Percentiles rank a stretch among this genome's conserved stretches.
Conservation (phyloP, 2,113 vertebrate genomes). For the Shinisaurus crocodilurus region DNA sequence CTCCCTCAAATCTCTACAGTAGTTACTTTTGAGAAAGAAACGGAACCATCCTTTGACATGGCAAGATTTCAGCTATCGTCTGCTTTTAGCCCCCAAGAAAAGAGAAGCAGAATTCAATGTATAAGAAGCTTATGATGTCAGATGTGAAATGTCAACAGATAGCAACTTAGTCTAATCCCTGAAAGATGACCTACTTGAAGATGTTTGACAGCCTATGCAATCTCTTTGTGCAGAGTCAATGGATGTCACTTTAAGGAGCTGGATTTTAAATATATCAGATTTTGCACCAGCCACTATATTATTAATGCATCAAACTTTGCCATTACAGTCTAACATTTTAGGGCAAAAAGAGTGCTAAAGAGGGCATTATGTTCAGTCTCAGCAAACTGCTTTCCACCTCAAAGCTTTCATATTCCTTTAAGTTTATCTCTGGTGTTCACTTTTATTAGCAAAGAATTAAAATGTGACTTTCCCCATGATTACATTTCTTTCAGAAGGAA, state of each 20-base stretch:
- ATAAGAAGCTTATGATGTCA: slow-evolving; percentile 73
- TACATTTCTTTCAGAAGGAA: slow-evolving; percentile 22
- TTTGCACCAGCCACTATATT: slow-evolving; percentile 44
- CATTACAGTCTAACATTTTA: slow-evolving; percentile 34
- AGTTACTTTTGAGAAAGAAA: slow-evolving; percentile 18
- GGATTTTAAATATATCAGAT: slow-evolving; percentile 50
- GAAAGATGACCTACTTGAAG: slow-evolving; percentile 74
- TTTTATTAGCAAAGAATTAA: slow-evolving; percentile 40
- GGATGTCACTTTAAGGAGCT: slow-evolving; percentile 41
- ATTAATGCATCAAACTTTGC: slow-evolving; percentile 39
- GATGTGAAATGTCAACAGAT: slow-evolving; percentile 68
- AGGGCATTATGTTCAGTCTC: slow-evolving; percentile 7
- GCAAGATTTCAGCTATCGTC: slow-evolving; percentile 39
- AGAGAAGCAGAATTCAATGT: slow-evolving; percentile 50
- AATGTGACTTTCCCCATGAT: slow-evolving; percentile 37
- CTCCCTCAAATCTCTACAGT: slow-evolving; percentile 1
- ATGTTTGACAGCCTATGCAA: slow-evolving; percentile 54
- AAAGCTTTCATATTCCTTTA: neutral
- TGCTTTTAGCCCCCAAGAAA: neutral
- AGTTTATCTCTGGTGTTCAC: slow-evolving; percentile 37
- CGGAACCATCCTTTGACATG: slow-evolving; percentile 13
- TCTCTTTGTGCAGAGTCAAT: slow-evolving; percentile 36
- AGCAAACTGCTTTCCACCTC: slow-evolving; percentile 30
- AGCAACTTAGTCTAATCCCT: slow-evolving; percentile 66
- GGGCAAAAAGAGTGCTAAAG: slow-evolving; percentile 20